Percentiles rank a stretch among this genome's conserved stretches.
phyloP scores from a whole-genome alignment of 1,140 invertebrate genomes.

The Lamellibrachia luymesi region DNA sequence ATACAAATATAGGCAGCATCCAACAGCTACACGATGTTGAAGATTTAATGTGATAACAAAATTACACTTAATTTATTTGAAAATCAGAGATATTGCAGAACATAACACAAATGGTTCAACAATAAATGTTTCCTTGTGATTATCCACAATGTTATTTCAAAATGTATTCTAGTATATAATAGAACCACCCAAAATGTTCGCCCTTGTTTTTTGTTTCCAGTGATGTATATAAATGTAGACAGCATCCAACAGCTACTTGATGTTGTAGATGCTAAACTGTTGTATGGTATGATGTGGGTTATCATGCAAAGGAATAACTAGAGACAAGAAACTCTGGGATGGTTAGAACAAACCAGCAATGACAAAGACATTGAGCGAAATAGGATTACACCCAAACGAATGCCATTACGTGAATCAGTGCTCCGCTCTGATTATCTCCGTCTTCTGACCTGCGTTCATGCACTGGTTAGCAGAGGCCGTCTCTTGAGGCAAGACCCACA shows the following conservation, averaged over 20 bases:
- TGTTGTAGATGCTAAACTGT: not conserved
- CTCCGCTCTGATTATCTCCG: not conserved
- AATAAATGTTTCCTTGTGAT: not conserved
- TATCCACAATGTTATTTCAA: too few relatives aligned
- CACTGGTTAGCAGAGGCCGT: not conserved
- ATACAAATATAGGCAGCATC: not conserved
- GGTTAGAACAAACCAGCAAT: not conserved
- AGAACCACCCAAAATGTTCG: not conserved
- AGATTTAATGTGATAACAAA: not conserved
- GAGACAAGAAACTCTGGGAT: not conserved
- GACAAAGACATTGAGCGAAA: not conserved
- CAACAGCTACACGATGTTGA: not conserved
- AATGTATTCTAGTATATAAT: too few relatives aligned
- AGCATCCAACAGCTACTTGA: not conserved
- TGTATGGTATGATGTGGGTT: not conserved
- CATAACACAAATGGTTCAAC: not conserved
- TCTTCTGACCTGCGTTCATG: constrained; percentile 3
- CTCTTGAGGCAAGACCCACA: not conserved
- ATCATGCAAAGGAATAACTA: not conserved
- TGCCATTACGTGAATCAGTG: not conserved
- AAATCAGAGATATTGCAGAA: not conserved
- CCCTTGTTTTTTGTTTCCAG: not conserved
- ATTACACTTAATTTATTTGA: not conserved
- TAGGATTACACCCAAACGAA: not conserved
- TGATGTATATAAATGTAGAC: not conserved